These are phyloP conservation scores for Nomada ruficornis DNA, from an alignment of 2,888 invertebrate species.

Conservation along the genomic window DNA sequence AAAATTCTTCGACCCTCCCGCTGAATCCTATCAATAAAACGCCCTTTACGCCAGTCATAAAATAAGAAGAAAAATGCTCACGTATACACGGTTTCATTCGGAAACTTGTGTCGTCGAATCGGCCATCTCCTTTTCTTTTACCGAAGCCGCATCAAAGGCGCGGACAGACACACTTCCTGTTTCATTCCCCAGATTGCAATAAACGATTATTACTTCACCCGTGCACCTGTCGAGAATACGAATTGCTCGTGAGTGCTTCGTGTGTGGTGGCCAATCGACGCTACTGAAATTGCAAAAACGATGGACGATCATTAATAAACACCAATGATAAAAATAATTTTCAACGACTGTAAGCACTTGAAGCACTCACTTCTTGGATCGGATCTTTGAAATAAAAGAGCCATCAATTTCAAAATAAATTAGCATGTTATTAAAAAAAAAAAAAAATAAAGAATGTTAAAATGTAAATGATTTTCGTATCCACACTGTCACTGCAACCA, in stretches of 20 bases:
- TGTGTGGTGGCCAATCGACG: slow-evolving; percentile 32
- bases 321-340: not conserved
- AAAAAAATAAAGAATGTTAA: too few species aligned
- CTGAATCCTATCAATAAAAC: too few species aligned
- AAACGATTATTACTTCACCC: slow-evolving; percentile 44
- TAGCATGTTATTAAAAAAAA: too few species aligned
- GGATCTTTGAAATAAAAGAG: too few species aligned
- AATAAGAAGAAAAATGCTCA: not conserved
- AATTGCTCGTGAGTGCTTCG: slow-evolving; percentile 34
- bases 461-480: too few species aligned
- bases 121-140: not conserved
- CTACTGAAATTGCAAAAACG: slow-evolving; percentile 18
- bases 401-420: too few species aligned
- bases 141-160: not conserved
- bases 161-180: slow-evolving; percentile 29
- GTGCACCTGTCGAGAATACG: slow-evolving; percentile 36
- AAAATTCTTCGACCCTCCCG: not conserved
- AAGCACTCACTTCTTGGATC: too few species aligned
- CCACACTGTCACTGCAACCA: too few species aligned
- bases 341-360: not conserved
- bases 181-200: slow-evolving; percentile 27
- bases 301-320: not conserved
- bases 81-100: not conserved
- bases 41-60: not conserved
- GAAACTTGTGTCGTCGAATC: not conserved